phyloP scores from a whole-genome alignment of 2,797 vertebrate species.

The Cyprinodon diabolis region DNA sequence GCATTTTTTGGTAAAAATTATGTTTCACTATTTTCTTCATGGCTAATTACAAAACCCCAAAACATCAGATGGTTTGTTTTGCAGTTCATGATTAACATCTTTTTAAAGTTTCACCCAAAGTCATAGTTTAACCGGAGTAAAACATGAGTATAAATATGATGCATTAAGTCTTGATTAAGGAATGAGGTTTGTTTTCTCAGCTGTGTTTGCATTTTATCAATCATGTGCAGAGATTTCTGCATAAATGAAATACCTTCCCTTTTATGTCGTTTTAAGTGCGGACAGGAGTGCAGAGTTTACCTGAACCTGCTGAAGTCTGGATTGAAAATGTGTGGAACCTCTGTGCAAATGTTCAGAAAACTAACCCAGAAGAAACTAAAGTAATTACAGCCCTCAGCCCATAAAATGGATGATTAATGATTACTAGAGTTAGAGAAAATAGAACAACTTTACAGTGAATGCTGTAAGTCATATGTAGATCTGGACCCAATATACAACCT shows the following conservation, averaged over 20 bases:
- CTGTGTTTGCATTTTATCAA: slow-evolving; percentile 42
- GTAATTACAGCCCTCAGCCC: background rate
- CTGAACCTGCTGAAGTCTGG: slow-evolving; percentile 15
- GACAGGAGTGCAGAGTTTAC: background rate
- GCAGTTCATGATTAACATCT: background rate
- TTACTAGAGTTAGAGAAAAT: background rate
- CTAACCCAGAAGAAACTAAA: background rate
- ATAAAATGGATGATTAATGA: background rate
- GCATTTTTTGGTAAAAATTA: no score
- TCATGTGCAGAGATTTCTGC: background rate
- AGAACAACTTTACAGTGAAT: background rate
- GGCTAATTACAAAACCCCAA: background rate
- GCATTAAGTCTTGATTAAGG: background rate
- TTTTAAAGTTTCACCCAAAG: background rate
- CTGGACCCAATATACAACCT: background rate
- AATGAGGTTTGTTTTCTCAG: slow-evolving; percentile 32
- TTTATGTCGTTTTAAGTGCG: slow-evolving; percentile 5
- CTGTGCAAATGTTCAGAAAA: background rate
- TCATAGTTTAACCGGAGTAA: background rate
- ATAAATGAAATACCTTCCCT: slow-evolving; percentile 32
- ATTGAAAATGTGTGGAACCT: background rate
- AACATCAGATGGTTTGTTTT: background rate
- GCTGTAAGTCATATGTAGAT: no score
- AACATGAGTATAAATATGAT: no score
- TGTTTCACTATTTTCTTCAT: background rate